Percentiles rank a stretch among this genome's conserved stretches.
Evolutionary conservation across 2,888 invertebrate species (phyloP).

Genomic region (Magallana nippona): DNA sequence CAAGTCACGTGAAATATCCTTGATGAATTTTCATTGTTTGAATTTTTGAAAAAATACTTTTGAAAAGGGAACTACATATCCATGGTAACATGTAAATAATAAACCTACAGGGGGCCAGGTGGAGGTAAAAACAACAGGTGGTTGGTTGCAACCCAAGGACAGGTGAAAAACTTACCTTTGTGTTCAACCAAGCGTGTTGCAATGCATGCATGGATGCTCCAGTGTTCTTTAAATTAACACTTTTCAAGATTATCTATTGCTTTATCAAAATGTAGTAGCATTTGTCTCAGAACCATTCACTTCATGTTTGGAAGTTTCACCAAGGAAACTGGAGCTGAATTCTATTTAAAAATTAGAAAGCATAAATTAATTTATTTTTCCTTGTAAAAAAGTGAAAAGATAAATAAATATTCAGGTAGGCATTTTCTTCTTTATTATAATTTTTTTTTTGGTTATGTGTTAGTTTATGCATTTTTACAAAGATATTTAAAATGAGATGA

Average conservation of each 20-base stretch:
- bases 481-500: neutral
- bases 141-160: conserved; percentile 35
- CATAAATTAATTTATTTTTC: neutral
- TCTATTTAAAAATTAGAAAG: neutral
- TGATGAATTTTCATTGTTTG: conserved; percentile 24
- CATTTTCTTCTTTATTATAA: too few species aligned
- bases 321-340: neutral
- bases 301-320: neutral
- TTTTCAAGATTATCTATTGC: conserved; percentile 15
- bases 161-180: conserved; percentile 39
- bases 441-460: neutral
- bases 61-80: conserved; percentile 6
- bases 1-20: neutral
- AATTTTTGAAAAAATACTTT: conserved; percentile 8
- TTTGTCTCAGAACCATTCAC: conserved; percentile 10
- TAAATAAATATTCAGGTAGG: too few species aligned
- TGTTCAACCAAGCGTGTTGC: conserved; percentile 34
- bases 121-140: conserved; percentile 35
- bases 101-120: conserved; percentile 27
- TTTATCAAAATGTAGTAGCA: conserved; percentile 29
- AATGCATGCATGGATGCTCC: neutral
- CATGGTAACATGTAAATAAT: conserved; percentile 32
- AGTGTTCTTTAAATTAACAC: conserved; percentile 24
- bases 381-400: too few species aligned
- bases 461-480: neutral